These are phyloP conservation scores for Procavia capensis DNA, from an alignment of 2,113 vertebrate genomes.

Conservation along the genomic window DNA sequence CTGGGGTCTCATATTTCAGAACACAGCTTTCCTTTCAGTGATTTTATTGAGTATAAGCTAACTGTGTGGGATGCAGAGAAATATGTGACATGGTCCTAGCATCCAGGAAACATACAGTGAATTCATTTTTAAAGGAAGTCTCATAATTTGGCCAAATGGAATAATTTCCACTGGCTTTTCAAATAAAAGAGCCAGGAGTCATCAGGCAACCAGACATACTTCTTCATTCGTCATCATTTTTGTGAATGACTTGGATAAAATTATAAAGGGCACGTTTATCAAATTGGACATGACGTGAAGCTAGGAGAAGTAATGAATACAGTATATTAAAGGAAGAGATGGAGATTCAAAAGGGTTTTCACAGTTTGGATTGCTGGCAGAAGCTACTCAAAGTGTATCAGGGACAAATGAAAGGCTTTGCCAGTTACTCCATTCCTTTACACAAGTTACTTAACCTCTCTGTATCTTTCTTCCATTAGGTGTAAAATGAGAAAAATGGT, in stretches of 20 bases:
- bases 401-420: background rate
- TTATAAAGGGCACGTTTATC: conserved; percentile 27
- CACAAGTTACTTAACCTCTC: background rate
- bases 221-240: background rate
- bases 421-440: background rate
- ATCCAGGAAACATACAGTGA: conserved; percentile 48
- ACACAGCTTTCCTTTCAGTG: background rate
- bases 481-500: background rate
- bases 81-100: background rate
- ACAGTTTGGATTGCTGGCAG: background rate
- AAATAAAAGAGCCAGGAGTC: background rate
- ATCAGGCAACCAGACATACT: background rate
- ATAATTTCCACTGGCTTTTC: conserved; percentile 52
- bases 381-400: background rate
- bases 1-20: background rate
- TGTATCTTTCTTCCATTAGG: background rate
- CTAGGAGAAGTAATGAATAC: background rate
- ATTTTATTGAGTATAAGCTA: background rate
- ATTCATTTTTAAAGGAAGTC: conserved; percentile 53
- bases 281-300: background rate
- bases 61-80: conserved; percentile 37
- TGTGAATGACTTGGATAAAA: conserved; percentile 43
- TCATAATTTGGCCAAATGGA: conserved; percentile 52
- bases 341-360: background rate
- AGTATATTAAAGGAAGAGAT: background rate